phyloP scores from a whole-genome alignment of 2,797 vertebrate species.

The Muscicapa comitata region DNA sequence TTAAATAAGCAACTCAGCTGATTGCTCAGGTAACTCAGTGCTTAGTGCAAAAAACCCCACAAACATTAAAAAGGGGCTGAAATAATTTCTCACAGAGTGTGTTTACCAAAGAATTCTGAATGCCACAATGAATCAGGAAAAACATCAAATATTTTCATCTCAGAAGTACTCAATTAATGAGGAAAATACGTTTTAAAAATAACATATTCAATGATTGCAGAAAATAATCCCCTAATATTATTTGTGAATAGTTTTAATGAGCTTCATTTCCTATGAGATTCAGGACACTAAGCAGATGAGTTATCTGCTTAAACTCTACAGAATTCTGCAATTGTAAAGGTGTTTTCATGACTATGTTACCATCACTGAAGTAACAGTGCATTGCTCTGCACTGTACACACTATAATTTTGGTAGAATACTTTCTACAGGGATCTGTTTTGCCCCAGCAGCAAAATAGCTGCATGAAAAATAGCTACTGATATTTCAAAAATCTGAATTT shows the following conservation, averaged over 20 bases:
- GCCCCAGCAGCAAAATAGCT: too few relatives aligned
- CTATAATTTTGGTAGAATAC: background rate
- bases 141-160: background rate
- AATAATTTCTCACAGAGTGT: background rate
- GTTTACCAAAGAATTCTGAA: background rate
- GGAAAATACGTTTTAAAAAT: background rate
- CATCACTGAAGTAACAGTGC: background rate
- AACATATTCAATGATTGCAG: background rate
- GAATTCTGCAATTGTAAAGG: background rate
- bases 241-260: background rate
- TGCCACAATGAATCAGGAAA: background rate
- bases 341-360: background rate
- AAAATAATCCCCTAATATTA: background rate
- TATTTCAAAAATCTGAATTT: background rate
- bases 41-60: background rate
- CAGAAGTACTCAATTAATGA: background rate
- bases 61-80: background rate
- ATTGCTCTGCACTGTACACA: background rate
- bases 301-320: background rate
- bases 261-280: background rate
- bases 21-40: background rate
- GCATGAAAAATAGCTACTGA: background rate
- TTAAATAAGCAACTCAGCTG: slow-evolving; percentile 8
- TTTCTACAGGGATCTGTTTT: background rate
- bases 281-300: background rate